These are phyloP conservation scores for Nasonia vitripennis DNA, from an alignment of 1,140 invertebrate genomes.

Conservation along the genomic window DNA sequence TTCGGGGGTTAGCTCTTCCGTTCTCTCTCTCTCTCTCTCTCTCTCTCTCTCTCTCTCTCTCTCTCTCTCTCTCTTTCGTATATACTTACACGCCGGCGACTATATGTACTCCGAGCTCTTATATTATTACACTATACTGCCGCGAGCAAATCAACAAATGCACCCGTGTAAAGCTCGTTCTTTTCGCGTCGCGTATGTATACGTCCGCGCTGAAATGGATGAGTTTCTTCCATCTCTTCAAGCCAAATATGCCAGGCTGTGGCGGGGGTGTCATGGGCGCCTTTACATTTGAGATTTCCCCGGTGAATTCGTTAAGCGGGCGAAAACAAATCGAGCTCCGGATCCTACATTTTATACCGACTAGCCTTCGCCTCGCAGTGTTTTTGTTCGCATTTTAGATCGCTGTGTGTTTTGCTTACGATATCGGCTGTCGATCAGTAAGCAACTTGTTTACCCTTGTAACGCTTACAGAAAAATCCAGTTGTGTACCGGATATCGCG, in stretches of 20 bases:
- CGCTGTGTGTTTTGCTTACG: too few species aligned
- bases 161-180: background rate
- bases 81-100: too few species aligned
- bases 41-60: too few species aligned
- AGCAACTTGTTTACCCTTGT: too few species aligned
- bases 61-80: too few species aligned
- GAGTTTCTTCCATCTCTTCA: constrained; percentile 28
- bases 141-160: background rate
- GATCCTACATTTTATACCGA: background rate
- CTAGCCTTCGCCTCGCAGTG: too few species aligned
- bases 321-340: background rate
- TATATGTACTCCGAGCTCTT: background rate
- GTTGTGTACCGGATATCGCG: too few species aligned
- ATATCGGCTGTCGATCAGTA: too few species aligned
- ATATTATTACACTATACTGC: background rate
- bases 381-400: too few species aligned
- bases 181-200: background rate
- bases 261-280: constrained; percentile 11
- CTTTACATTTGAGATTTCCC: constrained; percentile 37
- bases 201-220: constrained; percentile 7
- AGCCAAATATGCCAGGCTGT: constrained; percentile 10
- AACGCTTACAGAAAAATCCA: too few species aligned
- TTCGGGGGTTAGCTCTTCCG: background rate
- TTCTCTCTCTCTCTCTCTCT: too few species aligned
- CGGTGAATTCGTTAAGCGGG: constrained; percentile 21